phyloP scores from a whole-genome alignment of 2,797 vertebrate species.

The Diceros bicornis region DNA sequence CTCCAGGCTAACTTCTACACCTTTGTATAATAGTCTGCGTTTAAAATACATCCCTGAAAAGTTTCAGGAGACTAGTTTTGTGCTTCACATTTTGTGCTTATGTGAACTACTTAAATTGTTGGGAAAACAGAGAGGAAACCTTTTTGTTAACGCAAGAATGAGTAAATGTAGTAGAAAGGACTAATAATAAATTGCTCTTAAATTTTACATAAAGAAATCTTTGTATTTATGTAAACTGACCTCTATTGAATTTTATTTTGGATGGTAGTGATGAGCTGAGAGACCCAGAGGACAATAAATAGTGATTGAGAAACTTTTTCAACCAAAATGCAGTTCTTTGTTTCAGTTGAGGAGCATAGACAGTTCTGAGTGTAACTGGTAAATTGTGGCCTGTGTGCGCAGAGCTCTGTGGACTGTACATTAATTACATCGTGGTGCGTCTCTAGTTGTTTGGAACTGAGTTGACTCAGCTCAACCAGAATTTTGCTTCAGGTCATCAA shows the following conservation, averaged over 20 bases:
- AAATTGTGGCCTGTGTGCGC: not conserved
- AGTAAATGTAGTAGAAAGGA: not conserved
- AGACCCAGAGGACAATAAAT: not conserved
- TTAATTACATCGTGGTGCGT: fast-evolving
- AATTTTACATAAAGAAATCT: not conserved
- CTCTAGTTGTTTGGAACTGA: not conserved
- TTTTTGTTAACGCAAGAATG: not conserved
- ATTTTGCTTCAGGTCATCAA: not conserved
- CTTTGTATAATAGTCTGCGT: not conserved
- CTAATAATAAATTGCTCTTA: not conserved
- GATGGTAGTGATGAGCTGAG: not conserved
- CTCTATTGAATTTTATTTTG: not conserved
- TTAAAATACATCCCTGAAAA: not conserved
- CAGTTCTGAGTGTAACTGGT: not conserved
- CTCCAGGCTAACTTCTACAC: not conserved
- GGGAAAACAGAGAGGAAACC: not conserved
- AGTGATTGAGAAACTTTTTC: not conserved
- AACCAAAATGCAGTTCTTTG: not conserved
- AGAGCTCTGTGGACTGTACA: fast-evolving
- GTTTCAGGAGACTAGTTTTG: conserved; percentile 2
- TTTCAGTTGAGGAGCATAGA: not conserved
- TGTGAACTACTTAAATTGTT: not conserved
- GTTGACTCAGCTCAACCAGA: not conserved
- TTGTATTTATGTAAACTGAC: not conserved
- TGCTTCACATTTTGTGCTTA: not conserved